Evolutionary conservation across 2,113 vertebrate species (phyloP).

Genomic region (Pangasianodon hypophthalmus): DNA sequence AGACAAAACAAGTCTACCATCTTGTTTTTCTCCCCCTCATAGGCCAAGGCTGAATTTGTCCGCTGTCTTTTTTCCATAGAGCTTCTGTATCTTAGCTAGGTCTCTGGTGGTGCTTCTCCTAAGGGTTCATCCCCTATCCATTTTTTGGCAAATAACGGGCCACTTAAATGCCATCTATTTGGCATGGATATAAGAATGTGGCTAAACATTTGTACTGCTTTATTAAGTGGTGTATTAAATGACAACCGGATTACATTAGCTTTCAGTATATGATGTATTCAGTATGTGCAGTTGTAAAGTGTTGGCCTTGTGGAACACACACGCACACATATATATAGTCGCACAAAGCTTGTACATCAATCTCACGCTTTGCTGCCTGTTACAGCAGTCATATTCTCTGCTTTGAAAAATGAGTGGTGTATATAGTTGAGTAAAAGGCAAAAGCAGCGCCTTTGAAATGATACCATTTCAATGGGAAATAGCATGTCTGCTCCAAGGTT

Average conservation of each 20-base stretch:
- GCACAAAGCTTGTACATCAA: slow-evolving; percentile 6
- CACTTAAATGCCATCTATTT: neutral
- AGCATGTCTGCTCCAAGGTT: slow-evolving; percentile 51
- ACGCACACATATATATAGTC: slow-evolving; percentile 11
- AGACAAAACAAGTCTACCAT: neutral
- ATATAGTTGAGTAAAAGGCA: slow-evolving; percentile 41
- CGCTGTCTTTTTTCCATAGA: neutral
- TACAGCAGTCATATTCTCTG: slow-evolving; percentile 30
- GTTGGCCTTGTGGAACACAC: slow-evolving; percentile 8
- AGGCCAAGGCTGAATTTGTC: neutral
- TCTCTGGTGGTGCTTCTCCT: neutral
- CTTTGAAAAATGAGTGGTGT: slow-evolving; percentile 39
- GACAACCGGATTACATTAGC: neutral
- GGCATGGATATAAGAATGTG: neutral
- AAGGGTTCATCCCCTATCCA: neutral
- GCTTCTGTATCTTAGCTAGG: neutral
- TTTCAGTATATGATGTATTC: neutral
- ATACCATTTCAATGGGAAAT: slow-evolving; percentile 59
- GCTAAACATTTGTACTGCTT: neutral
- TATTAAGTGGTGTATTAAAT: slow-evolving; percentile 3
- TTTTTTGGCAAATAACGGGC: neutral
- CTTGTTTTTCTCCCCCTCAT: neutral
- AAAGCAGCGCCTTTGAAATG: slow-evolving; percentile 47
- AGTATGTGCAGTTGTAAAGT: neutral
- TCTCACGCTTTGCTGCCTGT: slow-evolving; percentile 3